Evolutionary conservation across 2,797 vertebrate genomes (phyloP), one percentile per base, ranked within the genome.

Genomic region (Sebastes variabilis): DNA sequence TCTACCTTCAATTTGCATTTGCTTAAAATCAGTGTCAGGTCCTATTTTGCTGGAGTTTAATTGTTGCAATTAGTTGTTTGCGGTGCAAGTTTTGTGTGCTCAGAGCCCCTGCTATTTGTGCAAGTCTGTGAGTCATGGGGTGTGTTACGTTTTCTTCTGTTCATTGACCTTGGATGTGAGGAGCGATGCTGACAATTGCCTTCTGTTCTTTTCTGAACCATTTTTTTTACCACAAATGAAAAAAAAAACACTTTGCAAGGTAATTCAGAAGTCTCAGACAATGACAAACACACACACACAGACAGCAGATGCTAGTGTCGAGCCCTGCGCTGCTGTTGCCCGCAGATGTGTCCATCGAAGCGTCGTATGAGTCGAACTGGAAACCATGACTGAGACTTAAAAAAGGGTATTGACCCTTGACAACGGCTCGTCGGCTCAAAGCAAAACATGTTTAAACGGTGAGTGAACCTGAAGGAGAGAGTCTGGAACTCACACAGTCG

Each of bases 341-440:
- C 52, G 6, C 88, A 85, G 87, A 89, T 83, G 90, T 85, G 87
- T 76, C 77, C 83, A 81, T n/a, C 75, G 83, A 85, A 82, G 89
- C 89, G 22, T 87, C 83, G 6, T 72, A 82, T 72, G 83, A 90
- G 78, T 81, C 18, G 49, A 82, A 75, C 72, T 76, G 77, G 82
- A 89, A 89, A 90, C 77, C 66, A 62, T 80, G 86, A 90, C 89
- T 74, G 81, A 85, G 83, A 83, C 74, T 75, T 42, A 46, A 72
- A 79, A 79, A 87, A 84, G 76, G 60, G 77, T 77, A 79, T 22
- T 92, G 92, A 94, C 90, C 93, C 90, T 22, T 78, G 67, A 86
- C 84, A 60, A 68, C 10, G 25, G 72, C 62, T 24, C 75, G 80
- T 84, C 81, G 80, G 81, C 88, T 91, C 84, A 36, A 85, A 89